Conservation (phyloP, 1,140 invertebrate genomes). For the Aporrectodea caliginosa region DNA sequence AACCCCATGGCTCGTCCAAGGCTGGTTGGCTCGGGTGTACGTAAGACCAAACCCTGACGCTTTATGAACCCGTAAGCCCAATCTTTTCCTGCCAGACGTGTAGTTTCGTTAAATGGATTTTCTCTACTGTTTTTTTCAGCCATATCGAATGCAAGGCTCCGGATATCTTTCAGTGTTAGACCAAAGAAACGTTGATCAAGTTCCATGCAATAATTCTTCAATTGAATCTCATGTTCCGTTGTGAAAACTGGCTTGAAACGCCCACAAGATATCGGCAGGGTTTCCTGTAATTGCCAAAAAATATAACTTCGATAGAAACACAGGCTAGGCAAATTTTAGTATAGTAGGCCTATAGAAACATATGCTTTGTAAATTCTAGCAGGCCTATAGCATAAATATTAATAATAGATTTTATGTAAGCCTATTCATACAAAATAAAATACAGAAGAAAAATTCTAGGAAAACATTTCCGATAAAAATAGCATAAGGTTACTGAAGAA, state of each 20-base stretch:
- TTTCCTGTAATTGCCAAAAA: too few species aligned
- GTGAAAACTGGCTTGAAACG: slow-evolving; percentile 2
- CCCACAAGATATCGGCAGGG: slow-evolving; percentile 1
- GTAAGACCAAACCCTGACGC: not conserved
- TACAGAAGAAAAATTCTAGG: too few species aligned
- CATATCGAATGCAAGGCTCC: not conserved
- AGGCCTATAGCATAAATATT: too few species aligned
- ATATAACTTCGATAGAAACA: too few species aligned
- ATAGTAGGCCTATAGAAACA: too few species aligned
- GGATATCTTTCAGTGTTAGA: not conserved
- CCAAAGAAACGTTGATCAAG: not conserved
- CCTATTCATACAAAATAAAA: too few species aligned
- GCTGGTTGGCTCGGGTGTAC: not conserved
- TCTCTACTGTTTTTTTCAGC: not conserved
- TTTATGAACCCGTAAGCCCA: not conserved
- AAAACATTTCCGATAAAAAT: too few species aligned
- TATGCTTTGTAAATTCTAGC: too few species aligned
- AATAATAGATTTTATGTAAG: too few species aligned
- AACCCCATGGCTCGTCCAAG: not conserved
- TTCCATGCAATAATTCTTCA: not conserved
- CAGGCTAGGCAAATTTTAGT: too few species aligned
- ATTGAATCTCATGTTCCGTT: not conserved
- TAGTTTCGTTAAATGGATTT: not conserved
- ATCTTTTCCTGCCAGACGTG: not conserved
- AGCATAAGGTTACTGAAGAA: too few species aligned